These are phyloP conservation scores for Noctua fimbriata DNA, from an alignment of 2,888 invertebrate genomes.

Conservation along the genomic window DNA sequence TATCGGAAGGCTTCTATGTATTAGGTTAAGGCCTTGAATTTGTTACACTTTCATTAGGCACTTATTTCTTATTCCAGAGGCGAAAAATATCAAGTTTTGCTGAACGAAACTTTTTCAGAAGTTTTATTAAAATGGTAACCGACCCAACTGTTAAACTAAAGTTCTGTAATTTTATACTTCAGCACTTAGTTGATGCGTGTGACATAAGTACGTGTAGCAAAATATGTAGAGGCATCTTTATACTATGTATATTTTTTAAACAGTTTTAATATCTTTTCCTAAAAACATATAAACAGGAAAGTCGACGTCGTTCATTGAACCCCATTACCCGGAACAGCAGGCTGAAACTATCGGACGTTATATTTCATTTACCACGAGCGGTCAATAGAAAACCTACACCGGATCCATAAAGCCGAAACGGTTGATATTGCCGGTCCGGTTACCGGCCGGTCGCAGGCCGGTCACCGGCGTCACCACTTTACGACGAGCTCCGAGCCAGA, in stretches of 20 bases:
- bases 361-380: slow-evolving; percentile 47
- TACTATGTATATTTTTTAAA: not conserved
- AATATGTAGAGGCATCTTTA: not conserved
- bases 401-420: slow-evolving; percentile 76
- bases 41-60: not conserved
- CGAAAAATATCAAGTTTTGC: not conserved
- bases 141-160: not conserved
- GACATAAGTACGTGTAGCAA: not conserved
- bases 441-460: slow-evolving; percentile 40
- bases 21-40: not conserved
- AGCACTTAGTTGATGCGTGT: not conserved
- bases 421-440: slow-evolving; percentile 75
- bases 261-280: not conserved
- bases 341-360: slow-evolving; percentile 36
- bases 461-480: slow-evolving; percentile 42
- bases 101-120: not conserved
- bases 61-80: slow-evolving; percentile 12
- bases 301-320: slow-evolving; percentile 31
- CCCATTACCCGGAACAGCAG: slow-evolving; percentile 19
- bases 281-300: slow-evolving; percentile 4
- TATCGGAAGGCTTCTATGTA: not conserved
- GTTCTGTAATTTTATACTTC: not conserved
- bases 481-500: slow-evolving; percentile 71
- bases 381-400: slow-evolving; percentile 62
- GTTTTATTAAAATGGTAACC: slow-evolving; percentile 10